A percentile compares a stretch with the other conserved stretches of the same genome.
Evolutionary conservation across 2,113 vertebrate species (phyloP).

Genomic region (Trematomus loennbergii): DNA sequence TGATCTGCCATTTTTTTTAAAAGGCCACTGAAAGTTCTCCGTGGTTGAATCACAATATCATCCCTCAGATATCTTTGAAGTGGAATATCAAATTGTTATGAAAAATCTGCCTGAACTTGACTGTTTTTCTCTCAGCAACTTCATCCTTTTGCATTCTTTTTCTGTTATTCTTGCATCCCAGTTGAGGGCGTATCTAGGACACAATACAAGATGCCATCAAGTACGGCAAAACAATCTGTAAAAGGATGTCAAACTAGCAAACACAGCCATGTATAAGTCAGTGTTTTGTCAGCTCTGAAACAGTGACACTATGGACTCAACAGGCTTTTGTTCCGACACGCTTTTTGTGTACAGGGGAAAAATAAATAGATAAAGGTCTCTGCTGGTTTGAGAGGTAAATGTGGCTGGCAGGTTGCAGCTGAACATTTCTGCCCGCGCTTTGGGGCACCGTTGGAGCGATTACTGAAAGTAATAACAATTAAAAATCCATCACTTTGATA

Average conservation of each 20-base stretch:
- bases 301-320: background rate
- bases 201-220: background rate
- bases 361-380: background rate
- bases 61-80: background rate
- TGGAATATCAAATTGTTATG: background rate
- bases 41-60: background rate
- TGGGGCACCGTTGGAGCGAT: background rate
- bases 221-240: background rate
- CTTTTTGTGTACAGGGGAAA: background rate
- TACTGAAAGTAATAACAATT: slow-evolving; percentile 14
- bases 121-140: background rate
- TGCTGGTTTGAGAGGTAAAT: slow-evolving; percentile 21
- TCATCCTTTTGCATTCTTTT: background rate
- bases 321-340: background rate
- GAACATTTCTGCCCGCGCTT: slow-evolving; percentile 10
- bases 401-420: background rate
- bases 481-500: slow-evolving; percentile 8
- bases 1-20: background rate
- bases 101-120: background rate
- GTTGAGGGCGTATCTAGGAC: background rate
- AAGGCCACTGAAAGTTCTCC: background rate
- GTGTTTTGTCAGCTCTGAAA: slow-evolving; percentile 9
- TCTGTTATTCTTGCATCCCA: background rate
- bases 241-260: background rate
- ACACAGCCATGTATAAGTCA: background rate